Evolutionary conservation across 2,113 vertebrate species (phyloP), one percentile per base, ranked within the genome.

Genomic region (Mandrillus leucophaeus): DNA sequence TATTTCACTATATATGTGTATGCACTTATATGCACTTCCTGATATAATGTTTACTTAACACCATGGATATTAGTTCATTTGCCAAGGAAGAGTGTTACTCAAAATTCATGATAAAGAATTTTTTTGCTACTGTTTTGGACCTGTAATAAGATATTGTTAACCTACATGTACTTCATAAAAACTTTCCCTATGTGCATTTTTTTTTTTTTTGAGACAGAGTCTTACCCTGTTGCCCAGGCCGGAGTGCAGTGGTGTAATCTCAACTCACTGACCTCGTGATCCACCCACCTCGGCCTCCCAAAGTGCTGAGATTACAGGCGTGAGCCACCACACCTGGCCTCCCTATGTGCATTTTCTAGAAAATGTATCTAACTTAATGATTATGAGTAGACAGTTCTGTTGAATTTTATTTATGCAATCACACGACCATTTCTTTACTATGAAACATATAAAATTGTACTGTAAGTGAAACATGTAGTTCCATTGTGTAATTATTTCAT

Each of bases 401-500:
- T 57, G 95, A 40, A 97, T 95, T 96, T 93, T 40, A 75, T 93
- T 96, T 97, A 92, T 52, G 9, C 30, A 92, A 73, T 88, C 59
- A 27, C 57, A 59, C 88, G 25, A 50, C 10, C 8, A 75, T 87
- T 96, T 93, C 12, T 30, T 93, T 80, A 59, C 22, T 57, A 5
- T 88, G 45, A 81, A 94, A 83, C 50, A 82, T n/a, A 30, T 73
- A 90, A 86, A 95, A 82, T 70, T 86, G 0, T 8, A 66, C 85
- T 88, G 6, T 87, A 95, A 93, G 35, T 93, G 43, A 98, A 98
- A 96, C 90, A 80, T 89, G 66, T 96, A 96, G 64, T 97, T 96
- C 76, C 3, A 79, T 11, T n/a, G n/a, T 98, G 43, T 79, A 97
- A 97, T 98, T 94, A 97, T 95, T 97, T 98, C 88, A 97, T 96